Evolutionary conservation across 2,113 vertebrate species (phyloP), one percentile per base, ranked within the genome.

Genomic region (Orientallactaga bullata): DNA sequence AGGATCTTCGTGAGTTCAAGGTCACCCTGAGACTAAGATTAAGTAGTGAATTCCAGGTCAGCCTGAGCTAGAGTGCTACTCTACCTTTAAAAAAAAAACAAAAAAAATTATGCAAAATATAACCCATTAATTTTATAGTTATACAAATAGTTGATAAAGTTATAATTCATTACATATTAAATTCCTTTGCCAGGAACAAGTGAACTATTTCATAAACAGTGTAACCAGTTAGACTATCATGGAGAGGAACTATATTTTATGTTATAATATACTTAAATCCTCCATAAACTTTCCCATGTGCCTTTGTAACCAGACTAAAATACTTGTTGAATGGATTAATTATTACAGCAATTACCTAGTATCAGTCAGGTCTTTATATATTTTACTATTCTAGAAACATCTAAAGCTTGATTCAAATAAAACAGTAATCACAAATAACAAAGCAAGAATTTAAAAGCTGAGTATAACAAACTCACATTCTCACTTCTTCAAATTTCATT

Each of bases 331-430:
- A 78, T 61, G 39, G 37, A 78, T 28, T 88, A 78, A 60, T 3
- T 17, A 78, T 42, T 32, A 3, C 73, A 77, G 47, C 5, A 79
- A 68, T 61, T 42, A 66, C 51, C 82, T 83, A 39, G 18, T 63
- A 73, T 88, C 7, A 80, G 37, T 3, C 76, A 86, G 55, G 51
- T 86, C 35, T 2, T 24, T 63, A 72, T 23, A 15, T 13, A 76
- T 83, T 90, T 61, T 71, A 35, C 68, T 61, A 55, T 7, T 85
- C 2, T 1, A 82, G 24, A 28, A 10, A 91, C 21, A 94, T 30
- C 10, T 91, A 95, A 68, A 86, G 63, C 42, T 60, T 12, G 1
- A 90, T 76, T 95, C 51, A 51, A 84, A 28, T 90, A 51, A 94
- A 93, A 90, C 73, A 7, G 15, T 82, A 69, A 74, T 12, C 76